Base-by-base conservation (phyloP, 1,140 invertebrate genomes). In the Pissodes strobi region DNA sequence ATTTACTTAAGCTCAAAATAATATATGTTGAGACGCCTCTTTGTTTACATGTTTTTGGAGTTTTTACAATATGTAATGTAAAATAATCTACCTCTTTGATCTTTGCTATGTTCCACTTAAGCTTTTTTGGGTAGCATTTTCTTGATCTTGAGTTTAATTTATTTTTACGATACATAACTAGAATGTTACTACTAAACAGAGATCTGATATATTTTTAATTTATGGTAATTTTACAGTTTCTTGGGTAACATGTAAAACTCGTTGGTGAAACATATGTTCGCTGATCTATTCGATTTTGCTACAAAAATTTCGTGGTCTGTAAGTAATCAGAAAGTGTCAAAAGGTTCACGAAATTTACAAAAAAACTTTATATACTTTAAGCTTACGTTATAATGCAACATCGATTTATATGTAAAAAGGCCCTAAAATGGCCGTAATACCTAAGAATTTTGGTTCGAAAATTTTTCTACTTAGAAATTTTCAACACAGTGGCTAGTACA, bases 321-420 rank as follows among this genome's bases (percentile, higher is more conserved):
- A n/a, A n/a, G n/a, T n/a, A n/a, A n/a, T 34, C 30, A 21, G 39
- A 39, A 38, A 2, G 27, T 45, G 12, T 45, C 27, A 57, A 34
- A 55, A 63, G 60, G 60, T 63, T 63, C 60, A 63, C 60, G 21
- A 55, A 63, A 45, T 38, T 63, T 55, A 39, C 39, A 61, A 25
- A 43, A 22, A 22, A 15, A 27, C 10, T 51, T 52, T 52, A 39
- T 51, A 61, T 27, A 52, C 21, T 45, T 53, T 43, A 63, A 63
- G 49, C 49, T 48, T 63, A 63, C 21, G 23, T 43, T 41, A 57
- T 51, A 59, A 60, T 60, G 58, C 58, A 60, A 63, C 60, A 63
- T 63, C 60, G 17, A 59, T 46, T 59, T 43, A 61, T 43, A 61
- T 61, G 59, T 51, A 51, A 60, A 60, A 60, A 17, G 37, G 22